These are phyloP conservation scores for Trissonchulus sp. DNA, from an alignment of 2,888 invertebrate genomes.

Conservation along the genomic window DNA sequence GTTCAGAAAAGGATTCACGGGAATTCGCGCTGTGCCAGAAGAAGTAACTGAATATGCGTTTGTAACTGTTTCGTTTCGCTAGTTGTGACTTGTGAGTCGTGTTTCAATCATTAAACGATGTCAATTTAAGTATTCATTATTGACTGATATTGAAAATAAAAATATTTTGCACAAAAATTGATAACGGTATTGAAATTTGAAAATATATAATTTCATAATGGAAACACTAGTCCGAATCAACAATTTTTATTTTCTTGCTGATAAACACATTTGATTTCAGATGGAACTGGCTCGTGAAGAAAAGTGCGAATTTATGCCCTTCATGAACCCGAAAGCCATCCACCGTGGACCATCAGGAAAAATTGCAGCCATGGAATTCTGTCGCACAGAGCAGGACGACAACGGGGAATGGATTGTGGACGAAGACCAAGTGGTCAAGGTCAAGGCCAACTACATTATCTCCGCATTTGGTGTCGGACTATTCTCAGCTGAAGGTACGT, in stretches of 20 bases:
- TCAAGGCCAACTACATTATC: constrained; percentile 86
- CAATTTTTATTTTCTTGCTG: too few relatives aligned
- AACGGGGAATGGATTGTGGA: constrained; percentile 83
- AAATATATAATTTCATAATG: too few relatives aligned
- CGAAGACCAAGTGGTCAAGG: constrained; percentile 69
- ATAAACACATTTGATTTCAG: too few relatives aligned
- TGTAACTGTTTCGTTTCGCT: too few relatives aligned
- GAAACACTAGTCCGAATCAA: too few relatives aligned
- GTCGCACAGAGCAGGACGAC: constrained; percentile 77
- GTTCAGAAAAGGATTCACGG: constrained; percentile 86
- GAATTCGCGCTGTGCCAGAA: constrained; percentile 93
- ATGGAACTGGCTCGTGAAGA: constrained; percentile 88
- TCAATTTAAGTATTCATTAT: too few relatives aligned
- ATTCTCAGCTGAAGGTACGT: constrained; percentile 66
- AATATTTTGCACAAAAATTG: too few relatives aligned
- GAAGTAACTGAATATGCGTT: constrained; percentile 64
- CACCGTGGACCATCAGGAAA: constrained; percentile 63
- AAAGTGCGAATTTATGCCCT: constrained; percentile 93
- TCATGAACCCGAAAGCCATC: constrained; percentile 77
- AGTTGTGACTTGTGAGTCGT: too few relatives aligned
- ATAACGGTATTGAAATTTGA: too few relatives aligned
- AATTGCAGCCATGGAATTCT: constrained; percentile 71
- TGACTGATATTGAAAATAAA: too few relatives aligned
- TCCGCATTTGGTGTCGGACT: constrained; percentile 95
- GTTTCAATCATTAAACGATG: too few relatives aligned